A percentile compares a stretch with the other conserved stretches of the same genome.
phyloP scores from a whole-genome alignment of 2,797 vertebrate species.

The Cyprinella venusta region DNA sequence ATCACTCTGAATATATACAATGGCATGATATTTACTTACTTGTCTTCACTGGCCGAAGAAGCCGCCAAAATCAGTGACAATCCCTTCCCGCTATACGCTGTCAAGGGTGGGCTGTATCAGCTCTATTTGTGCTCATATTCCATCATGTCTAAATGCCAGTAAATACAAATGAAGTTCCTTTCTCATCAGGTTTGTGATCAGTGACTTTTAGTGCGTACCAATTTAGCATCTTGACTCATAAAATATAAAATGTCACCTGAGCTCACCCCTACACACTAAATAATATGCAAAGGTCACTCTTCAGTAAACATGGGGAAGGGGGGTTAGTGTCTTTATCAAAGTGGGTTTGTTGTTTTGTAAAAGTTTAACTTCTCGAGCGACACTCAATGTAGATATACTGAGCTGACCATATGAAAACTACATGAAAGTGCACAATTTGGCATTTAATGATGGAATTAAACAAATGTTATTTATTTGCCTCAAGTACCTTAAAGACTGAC shows the following conservation, averaged over 20 bases:
- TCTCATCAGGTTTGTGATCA: neutral
- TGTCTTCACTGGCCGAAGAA: too few relatives aligned
- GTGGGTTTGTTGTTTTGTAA: neutral
- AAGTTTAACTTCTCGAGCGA: neutral
- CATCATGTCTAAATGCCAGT: too few relatives aligned
- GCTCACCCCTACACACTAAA: neutral
- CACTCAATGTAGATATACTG: neutral
- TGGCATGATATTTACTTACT: too few relatives aligned
- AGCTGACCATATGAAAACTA: neutral
- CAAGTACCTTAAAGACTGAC: neutral
- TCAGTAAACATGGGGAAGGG: neutral
- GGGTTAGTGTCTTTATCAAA: constrained; percentile 16
- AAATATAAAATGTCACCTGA: constrained; percentile 29
- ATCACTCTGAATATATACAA: too few relatives aligned
- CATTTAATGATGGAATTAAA: neutral
- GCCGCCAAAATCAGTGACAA: too few relatives aligned
- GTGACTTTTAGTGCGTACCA: neutral
- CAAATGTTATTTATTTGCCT: neutral
- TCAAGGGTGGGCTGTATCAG: too few relatives aligned
- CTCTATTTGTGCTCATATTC: too few relatives aligned
- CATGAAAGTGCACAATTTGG: neutral
- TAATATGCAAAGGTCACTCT: constrained; percentile 19
- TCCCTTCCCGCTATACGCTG: too few relatives aligned
- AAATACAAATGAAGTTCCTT: neutral
- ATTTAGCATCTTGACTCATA: constrained; percentile 26